phyloP scores from a whole-genome alignment of 2,888 invertebrate genomes.

The Globia sparganii region DNA sequence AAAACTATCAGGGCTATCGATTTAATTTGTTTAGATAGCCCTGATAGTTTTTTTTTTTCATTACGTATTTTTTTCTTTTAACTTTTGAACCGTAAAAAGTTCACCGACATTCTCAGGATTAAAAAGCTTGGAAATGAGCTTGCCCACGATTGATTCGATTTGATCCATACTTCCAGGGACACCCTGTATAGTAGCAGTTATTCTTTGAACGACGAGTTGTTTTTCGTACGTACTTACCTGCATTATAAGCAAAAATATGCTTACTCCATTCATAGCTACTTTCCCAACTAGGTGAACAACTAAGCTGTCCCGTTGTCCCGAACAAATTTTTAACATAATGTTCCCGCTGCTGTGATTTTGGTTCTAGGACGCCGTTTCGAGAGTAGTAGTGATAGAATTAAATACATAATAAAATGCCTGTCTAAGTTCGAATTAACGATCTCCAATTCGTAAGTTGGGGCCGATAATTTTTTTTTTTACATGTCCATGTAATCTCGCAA shows the following conservation, averaged over 20 bases:
- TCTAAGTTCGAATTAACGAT: background rate
- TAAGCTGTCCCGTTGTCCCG: no score
- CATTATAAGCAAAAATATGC: background rate
- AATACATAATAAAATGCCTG: background rate
- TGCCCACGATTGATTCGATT: no score
- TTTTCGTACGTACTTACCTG: background rate
- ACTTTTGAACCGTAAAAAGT: no score
- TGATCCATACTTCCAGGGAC: no score
- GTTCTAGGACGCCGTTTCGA: background rate
- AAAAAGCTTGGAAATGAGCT: no score
- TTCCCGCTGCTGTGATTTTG: background rate
- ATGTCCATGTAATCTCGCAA: no score
- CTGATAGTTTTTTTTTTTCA: no score
- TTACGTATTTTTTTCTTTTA: no score
- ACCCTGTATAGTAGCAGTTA: background rate
- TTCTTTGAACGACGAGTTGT: background rate
- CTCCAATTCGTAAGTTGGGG: background rate
- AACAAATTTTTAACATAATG: background rate
- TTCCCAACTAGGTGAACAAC: background rate
- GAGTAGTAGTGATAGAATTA: background rate
- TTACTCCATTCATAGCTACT: background rate
- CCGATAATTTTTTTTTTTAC: background rate
- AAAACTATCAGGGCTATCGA: no score
- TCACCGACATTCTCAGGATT: no score
- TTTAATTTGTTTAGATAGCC: no score